Evolutionary conservation across 2,113 vertebrate species (phyloP), one percentile per base, ranked within the genome.

Genomic region (Megalops atlanticus): DNA sequence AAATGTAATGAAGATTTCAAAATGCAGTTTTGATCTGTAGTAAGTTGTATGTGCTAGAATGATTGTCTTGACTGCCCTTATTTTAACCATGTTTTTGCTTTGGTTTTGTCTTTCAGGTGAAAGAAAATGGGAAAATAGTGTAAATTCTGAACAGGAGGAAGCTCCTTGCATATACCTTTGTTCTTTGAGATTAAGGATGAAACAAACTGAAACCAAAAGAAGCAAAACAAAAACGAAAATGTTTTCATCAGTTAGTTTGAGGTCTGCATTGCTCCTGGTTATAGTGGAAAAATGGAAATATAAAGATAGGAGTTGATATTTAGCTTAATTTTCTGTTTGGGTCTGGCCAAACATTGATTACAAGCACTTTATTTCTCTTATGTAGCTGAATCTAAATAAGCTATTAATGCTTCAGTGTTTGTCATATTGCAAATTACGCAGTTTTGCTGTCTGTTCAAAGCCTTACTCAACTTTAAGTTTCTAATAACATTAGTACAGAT

Each of bases 121-220:
- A 91, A 89, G 92, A 93, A 82, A 89, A 92, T 10, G 93, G 93
- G 80, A 94, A 93, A 89, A 88, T 93, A 81, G 93, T 95, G 80
- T 94, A 88, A 88, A 36, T 35, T 82, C n/a, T 84, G 74, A 75
- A 54, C 49, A 77, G 33, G 54, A 31, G 33, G 12, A 76, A 35
- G 74, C 47, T 52, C n/a, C 10, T 74, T 74, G 11, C 73, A 43
- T 43, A 36, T 43, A 27, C n/a, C 41, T 74, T 43, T 71, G 3
- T 72, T 47, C 40, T 54, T 45, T 78, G 70, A 38, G 39, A 39
- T 31, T 82, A 80, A 38, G 73, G 7, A 27, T 84, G 78, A 84
- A 69, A 36, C 2, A 81, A 80, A 83, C 76, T 79, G 79, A 90
- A 91, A 89, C 84, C 89, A 89, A 90, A 91, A 84, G 72, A 54